A percentile compares a stretch with the other conserved stretches of the same genome.
Evolutionary conservation across 2,113 vertebrate genomes (phyloP).

Genomic region (Axis porcinus): DNA sequence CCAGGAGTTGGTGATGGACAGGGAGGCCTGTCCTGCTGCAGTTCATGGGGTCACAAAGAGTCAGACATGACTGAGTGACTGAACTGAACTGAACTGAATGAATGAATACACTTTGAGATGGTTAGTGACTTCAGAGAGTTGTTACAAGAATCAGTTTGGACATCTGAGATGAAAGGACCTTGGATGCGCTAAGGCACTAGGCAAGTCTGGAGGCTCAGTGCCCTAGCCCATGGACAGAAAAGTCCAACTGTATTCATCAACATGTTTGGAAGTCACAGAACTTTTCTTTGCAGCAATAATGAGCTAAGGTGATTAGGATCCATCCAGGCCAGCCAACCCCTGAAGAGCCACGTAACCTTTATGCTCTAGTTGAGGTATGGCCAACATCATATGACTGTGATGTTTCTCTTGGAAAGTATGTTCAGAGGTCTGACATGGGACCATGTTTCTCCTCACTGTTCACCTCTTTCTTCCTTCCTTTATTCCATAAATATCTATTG

Average conservation of each 20-base stretch:
- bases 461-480: not conserved
- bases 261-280: not conserved
- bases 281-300: not conserved
- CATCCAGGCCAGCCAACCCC: not conserved
- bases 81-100: not conserved
- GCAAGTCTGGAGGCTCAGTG: not conserved
- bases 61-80: not conserved
- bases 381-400: not conserved
- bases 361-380: not conserved
- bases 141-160: not conserved
- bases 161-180: not conserved
- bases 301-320: not conserved
- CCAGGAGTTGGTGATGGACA: not conserved
- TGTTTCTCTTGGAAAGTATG: not conserved
- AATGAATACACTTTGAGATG: not conserved
- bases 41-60: not conserved
- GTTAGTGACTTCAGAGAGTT: not conserved
- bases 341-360: not conserved
- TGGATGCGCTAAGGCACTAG: not conserved
- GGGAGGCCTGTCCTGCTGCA: not conserved
- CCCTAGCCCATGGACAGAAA: no score
- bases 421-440: not conserved
- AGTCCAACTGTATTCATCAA: not conserved
- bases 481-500: not conserved
- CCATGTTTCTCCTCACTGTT: not conserved